Conservation (phyloP, 2,797 vertebrate genomes). For the Gambusia yucatana region DNA sequence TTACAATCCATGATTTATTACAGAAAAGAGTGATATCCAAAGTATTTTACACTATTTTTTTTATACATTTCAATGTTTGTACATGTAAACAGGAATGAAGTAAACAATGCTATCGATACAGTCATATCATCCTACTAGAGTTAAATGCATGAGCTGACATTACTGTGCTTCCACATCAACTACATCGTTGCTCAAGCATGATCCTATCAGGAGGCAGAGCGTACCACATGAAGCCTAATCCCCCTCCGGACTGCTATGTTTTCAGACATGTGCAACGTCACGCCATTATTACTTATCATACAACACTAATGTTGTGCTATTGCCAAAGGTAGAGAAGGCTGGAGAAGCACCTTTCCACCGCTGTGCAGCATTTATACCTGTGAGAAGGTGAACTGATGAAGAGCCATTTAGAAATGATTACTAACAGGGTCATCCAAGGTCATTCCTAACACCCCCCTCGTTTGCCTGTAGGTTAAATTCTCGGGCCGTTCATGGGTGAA, state of each 20-base stretch:
- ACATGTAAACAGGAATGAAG: slow-evolving; percentile 87
- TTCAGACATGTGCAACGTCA: slow-evolving; percentile 71
- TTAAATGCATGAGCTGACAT: slow-evolving; percentile 66
- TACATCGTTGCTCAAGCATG: slow-evolving; percentile 55
- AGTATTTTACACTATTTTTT: slow-evolving; percentile 81
- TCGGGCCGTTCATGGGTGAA: slow-evolving; percentile 20
- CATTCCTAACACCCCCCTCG: slow-evolving; percentile 27
- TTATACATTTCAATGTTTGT: slow-evolving; percentile 77
- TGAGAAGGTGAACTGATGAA: slow-evolving; percentile 37
- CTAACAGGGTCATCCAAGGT: slow-evolving; percentile 39
- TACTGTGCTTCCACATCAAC: slow-evolving; percentile 59
- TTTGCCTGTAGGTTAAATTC: slow-evolving; percentile 23
- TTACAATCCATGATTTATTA: slow-evolving; percentile 86
- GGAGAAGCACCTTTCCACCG: slow-evolving; percentile 46
- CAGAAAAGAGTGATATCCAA: slow-evolving; percentile 87
- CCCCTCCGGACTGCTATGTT: slow-evolving; percentile 48
- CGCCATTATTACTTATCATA: slow-evolving; percentile 67
- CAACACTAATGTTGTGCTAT: slow-evolving; percentile 67
- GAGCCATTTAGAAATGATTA: slow-evolving; percentile 30
- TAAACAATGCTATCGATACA: slow-evolving; percentile 81
- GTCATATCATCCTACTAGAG: slow-evolving; percentile 60
- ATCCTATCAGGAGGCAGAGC: slow-evolving; percentile 54
- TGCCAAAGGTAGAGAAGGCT: slow-evolving; percentile 54
- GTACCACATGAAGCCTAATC: slow-evolving; percentile 49
- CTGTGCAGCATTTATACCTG: slow-evolving; percentile 53